A percentile compares a stretch with the other conserved stretches of the same genome.
phyloP scores from a whole-genome alignment of 2,113 vertebrate genomes.

The Rhineura floridana region DNA sequence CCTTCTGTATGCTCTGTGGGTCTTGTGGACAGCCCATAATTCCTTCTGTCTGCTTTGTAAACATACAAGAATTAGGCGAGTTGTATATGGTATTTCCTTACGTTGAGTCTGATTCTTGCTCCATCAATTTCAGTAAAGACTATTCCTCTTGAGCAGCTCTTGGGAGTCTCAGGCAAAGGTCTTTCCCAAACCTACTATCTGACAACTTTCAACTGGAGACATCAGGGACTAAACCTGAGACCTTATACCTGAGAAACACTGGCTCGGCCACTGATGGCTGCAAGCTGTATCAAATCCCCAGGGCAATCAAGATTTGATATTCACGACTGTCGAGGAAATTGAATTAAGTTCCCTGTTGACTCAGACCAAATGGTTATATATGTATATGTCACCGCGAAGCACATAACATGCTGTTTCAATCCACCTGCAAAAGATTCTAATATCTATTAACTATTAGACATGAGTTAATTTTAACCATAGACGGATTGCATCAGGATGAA shows the following conservation, averaged over 20 bases:
- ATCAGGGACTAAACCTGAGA: not conserved
- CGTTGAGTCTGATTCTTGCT: not conserved
- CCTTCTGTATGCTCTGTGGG: not conserved
- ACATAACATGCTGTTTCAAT: not conserved
- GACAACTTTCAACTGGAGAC: not conserved
- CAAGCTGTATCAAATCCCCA: not conserved
- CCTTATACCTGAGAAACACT: not conserved
- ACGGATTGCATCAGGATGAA: not conserved
- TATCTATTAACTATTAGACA: not conserved
- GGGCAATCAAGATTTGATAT: not conserved
- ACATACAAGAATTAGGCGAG: no score
- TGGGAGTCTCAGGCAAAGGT: not conserved
- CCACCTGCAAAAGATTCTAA: slow-evolving; percentile 10
- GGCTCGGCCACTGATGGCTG: not conserved
- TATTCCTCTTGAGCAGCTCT: not conserved
- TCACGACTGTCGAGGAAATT: not conserved
- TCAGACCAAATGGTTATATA: not conserved
- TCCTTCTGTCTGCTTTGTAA: not conserved
- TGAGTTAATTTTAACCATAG: not conserved
- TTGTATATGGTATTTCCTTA: not conserved
- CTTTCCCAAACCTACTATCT: not conserved
- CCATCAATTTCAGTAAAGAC: not conserved
- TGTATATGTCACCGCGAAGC: not conserved
- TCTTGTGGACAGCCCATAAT: not conserved
- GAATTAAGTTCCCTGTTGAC: not conserved